These are phyloP conservation scores for Himalopsyche tibetana DNA, from an alignment of 2,888 invertebrate species.

Conservation along the genomic window DNA sequence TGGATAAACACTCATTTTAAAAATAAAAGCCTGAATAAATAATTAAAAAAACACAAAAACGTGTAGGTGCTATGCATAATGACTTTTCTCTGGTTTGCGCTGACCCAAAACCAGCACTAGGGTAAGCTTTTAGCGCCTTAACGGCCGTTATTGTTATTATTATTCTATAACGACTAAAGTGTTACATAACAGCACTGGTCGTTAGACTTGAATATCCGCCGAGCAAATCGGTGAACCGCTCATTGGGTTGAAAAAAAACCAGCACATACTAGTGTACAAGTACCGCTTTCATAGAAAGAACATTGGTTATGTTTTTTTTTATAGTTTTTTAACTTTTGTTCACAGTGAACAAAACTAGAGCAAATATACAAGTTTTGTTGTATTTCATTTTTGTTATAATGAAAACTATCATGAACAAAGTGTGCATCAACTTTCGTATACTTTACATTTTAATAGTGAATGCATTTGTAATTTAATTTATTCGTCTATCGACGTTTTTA, in stretches of 20 bases:
- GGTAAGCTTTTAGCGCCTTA: constrained; percentile 26
- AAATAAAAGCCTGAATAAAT: neutral
- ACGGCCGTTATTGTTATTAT: constrained; percentile 34
- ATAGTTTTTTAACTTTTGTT: neutral
- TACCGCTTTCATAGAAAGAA: neutral
- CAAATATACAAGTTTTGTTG: neutral
- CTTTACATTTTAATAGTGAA: too few relatives aligned
- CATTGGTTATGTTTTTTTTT: neutral
- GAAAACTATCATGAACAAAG: too few relatives aligned
- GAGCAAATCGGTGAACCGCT: constrained; percentile 14
- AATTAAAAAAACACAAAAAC: constrained; percentile 8
- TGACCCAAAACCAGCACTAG: constrained; percentile 9
- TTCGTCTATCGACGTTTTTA: too few relatives aligned
- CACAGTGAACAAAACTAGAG: neutral
- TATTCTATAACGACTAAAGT: constrained; percentile 30
- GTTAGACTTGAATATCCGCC: constrained; percentile 30
- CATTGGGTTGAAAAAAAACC: constrained; percentile 6
- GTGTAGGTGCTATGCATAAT: constrained; percentile 10
- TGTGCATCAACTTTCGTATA: too few relatives aligned
- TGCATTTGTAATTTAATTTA: too few relatives aligned
- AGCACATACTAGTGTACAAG: neutral
- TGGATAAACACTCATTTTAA: too few relatives aligned
- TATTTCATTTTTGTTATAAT: too few relatives aligned
- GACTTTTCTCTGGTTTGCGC: constrained; percentile 21
- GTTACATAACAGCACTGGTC: constrained; percentile 21